Evolutionary conservation across 2,113 vertebrate species (phyloP).

Genomic region (Petaurus breviceps): DNA sequence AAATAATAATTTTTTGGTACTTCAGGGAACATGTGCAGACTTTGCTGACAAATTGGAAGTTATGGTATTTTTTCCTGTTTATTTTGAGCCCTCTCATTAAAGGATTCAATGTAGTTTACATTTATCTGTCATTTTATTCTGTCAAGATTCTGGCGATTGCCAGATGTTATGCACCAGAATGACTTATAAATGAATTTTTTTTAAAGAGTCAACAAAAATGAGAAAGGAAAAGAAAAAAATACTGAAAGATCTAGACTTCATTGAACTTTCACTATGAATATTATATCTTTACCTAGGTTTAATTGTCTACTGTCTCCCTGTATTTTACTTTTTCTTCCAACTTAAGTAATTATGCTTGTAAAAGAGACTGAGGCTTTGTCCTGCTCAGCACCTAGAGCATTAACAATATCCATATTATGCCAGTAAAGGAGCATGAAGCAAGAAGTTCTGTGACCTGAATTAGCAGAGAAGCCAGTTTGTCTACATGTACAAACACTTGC

Average conservation of each 20-base stretch:
- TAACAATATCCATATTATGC: neutral
- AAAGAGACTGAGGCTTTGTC: neutral
- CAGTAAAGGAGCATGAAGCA: neutral
- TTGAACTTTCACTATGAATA: neutral
- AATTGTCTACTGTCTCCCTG: neutral
- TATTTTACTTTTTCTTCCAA: neutral
- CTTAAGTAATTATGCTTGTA: neutral
- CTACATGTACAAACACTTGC: neutral
- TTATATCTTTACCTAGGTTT: neutral
- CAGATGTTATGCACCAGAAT: neutral
- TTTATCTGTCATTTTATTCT: slow-evolving; percentile 7
- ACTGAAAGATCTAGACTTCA: neutral
- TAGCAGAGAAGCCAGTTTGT: neutral
- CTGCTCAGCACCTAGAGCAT: neutral
- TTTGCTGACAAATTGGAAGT: neutral
- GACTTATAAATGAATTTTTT: neutral
- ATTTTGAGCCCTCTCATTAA: neutral
- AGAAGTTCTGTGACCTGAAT: neutral
- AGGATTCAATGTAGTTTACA: neutral
- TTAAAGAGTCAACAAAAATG: neutral
- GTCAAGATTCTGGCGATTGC: neutral
- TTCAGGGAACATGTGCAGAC: neutral
- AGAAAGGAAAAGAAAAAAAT: neutral
- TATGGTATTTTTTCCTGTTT: neutral
- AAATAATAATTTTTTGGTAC: neutral